A percentile compares a stretch with the other conserved stretches of the same genome.
phyloP scores from a whole-genome alignment of 2,797 vertebrate species.

The Lagorchestes hirsutus region DNA sequence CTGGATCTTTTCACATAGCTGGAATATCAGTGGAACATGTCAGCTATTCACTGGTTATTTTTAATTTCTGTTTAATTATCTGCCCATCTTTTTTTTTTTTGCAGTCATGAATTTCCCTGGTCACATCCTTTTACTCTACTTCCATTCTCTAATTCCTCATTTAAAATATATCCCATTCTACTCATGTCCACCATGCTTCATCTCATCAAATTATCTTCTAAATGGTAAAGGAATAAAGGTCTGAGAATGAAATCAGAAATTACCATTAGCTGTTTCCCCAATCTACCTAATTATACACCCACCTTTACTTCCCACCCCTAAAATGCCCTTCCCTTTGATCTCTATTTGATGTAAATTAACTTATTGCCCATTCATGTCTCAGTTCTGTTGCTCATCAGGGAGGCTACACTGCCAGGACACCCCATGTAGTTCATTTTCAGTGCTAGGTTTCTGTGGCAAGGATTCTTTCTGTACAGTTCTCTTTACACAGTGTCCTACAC shows the following conservation, averaged over 20 bases:
- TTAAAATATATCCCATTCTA: background rate
- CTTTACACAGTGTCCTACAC: background rate
- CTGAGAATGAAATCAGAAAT: background rate
- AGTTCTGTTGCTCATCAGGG: background rate
- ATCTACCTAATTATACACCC: background rate
- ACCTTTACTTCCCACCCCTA: background rate
- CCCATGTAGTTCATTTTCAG: background rate
- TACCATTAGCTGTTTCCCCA: background rate
- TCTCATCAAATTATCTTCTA: background rate
- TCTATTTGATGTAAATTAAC: background rate
- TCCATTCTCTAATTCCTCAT: background rate
- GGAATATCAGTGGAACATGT: background rate
- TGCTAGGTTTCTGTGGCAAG: background rate
- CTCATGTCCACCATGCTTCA: background rate
- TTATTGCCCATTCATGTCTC: slow-evolving; percentile 1
- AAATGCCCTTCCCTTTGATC: background rate
- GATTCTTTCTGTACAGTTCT: background rate
- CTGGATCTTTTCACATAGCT: background rate
- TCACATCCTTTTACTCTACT: background rate
- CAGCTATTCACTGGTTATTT: background rate
- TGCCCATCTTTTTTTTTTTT: background rate
- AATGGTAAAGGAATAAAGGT: background rate
- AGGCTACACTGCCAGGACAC: background rate
- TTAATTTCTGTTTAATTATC: background rate
- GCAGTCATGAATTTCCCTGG: background rate